phyloP scores from a whole-genome alignment of 2,113 vertebrate species.

The Anhinga anhinga region DNA sequence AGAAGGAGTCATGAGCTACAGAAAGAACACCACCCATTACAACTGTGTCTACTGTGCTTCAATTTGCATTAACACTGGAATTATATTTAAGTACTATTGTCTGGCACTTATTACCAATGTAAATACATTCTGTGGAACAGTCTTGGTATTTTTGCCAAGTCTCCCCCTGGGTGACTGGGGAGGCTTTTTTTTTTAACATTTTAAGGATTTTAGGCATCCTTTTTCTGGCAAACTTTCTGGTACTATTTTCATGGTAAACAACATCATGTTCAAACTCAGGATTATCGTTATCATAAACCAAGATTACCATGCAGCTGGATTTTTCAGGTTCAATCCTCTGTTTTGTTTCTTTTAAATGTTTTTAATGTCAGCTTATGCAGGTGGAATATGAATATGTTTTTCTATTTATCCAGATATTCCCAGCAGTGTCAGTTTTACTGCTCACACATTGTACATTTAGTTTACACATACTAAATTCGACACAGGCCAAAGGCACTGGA shows the following conservation, averaged over 20 bases:
- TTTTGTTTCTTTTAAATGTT: no score
- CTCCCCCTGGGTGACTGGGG: fast-evolving
- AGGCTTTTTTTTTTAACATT: background rate
- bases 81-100: background rate
- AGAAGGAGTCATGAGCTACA: background rate
- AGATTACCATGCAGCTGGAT: background rate
- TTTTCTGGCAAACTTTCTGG: background rate
- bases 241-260: background rate
- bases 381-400: background rate
- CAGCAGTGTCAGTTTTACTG: background rate
- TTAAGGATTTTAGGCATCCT: background rate
- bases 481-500: background rate
- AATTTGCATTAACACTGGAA: background rate
- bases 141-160: background rate
- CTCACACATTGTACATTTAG: background rate
- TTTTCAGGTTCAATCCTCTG: background rate
- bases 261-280: background rate
- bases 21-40: background rate
- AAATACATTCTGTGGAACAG: background rate
- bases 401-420: background rate
- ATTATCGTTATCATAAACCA: background rate
- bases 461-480: background rate
- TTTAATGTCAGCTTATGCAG: background rate
- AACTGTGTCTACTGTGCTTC: background rate
- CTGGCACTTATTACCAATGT: background rate